Evolutionary conservation across 2,888 invertebrate genomes (phyloP).

Genomic region (Steinernema scapterisci): DNA sequence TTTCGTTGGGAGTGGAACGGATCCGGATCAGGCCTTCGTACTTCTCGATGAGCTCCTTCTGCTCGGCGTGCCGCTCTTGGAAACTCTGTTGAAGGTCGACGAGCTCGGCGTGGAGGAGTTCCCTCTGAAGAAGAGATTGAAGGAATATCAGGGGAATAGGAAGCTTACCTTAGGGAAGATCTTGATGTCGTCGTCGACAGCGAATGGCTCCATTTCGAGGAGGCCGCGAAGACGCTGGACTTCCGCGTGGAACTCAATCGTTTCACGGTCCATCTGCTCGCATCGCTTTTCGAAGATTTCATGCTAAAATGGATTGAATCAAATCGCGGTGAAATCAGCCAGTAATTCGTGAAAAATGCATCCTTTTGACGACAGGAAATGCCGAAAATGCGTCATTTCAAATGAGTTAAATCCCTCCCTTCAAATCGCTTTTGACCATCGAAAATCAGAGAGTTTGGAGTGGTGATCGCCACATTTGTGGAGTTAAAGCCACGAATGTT

Average conservation of each 20-base stretch:
- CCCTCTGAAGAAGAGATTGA: not conserved
- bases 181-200: not conserved
- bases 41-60: not conserved
- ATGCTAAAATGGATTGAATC: not conserved
- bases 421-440: too few relatives aligned
- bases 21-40: not conserved
- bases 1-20: not conserved
- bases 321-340: not conserved
- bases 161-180: constrained; percentile 6
- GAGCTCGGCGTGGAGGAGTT: not conserved
- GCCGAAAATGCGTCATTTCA: too few relatives aligned
- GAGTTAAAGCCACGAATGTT: not conserved
- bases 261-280: not conserved
- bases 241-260: not conserved
- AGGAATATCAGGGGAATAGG: not conserved
- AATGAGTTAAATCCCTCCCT: too few relatives aligned
- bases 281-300: not conserved
- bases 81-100: not conserved
- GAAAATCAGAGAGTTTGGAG: not conserved
- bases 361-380: not conserved
- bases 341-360: not conserved
- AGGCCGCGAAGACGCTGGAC: constrained; percentile 23
- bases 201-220: not conserved
- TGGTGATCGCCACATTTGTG: not conserved
- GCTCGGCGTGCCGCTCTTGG: not conserved